Conservation (phyloP, 2,797 vertebrate genomes). For the Spinus olivaceus region DNA sequence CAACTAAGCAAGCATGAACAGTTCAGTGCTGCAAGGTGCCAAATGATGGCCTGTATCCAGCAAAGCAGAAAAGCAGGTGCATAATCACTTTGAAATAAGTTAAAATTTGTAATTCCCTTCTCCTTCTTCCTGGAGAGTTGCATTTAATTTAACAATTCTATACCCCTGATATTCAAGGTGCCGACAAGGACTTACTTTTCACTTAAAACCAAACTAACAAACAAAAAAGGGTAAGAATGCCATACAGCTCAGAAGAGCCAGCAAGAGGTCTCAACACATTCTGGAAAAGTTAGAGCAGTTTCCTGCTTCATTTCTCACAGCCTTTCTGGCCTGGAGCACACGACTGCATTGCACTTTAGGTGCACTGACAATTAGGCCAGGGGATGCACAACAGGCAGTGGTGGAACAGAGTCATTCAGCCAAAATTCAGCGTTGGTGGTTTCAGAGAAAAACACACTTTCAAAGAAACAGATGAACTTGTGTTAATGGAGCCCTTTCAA, state of each 20-base stretch:
- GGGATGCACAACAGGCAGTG: background rate
- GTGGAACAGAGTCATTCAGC: background rate
- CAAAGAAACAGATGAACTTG: background rate
- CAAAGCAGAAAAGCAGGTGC: background rate
- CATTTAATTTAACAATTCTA: background rate
- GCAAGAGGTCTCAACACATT: background rate
- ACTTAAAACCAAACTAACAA: background rate
- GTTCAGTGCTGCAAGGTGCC: background rate
- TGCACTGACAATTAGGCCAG: background rate
- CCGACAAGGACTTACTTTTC: background rate
- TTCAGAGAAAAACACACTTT: background rate
- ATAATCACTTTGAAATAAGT: background rate
- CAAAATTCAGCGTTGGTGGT: rapidly evolving
- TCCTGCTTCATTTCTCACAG: background rate
- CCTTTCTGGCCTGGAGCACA: background rate
- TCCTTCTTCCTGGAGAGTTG: background rate
- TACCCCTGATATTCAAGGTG: background rate
- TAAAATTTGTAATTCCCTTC: background rate
- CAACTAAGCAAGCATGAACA: background rate
- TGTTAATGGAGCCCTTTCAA: background rate
- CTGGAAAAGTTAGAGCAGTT: background rate
- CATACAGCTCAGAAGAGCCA: background rate
- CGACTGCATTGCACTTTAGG: background rate
- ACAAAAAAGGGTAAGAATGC: background rate
- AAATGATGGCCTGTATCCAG: background rate